phyloP scores from a whole-genome alignment of 2,113 vertebrate species.

The Mastomys natalensis region DNA sequence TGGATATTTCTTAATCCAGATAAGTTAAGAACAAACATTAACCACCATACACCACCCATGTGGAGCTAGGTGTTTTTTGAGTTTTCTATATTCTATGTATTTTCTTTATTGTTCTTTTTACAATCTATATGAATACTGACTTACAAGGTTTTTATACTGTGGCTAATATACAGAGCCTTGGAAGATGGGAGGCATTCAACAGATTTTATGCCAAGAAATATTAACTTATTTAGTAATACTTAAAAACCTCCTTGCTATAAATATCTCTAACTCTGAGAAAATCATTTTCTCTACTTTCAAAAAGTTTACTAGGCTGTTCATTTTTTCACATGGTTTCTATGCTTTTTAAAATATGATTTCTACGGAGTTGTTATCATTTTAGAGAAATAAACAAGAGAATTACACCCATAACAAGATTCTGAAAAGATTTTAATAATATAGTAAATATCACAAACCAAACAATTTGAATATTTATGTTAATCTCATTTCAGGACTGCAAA shows the following conservation, averaged over 20 bases:
- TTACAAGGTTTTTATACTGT: not conserved
- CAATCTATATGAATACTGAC: conserved; percentile 4
- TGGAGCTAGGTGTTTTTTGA: conserved; percentile 32
- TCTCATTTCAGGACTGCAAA: conserved; percentile 53
- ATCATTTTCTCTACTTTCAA: not conserved
- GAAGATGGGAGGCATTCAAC: not conserved
- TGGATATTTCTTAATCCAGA: not conserved
- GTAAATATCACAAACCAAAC: conserved; percentile 57
- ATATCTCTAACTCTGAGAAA: conserved; percentile 38
- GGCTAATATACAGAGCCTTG: not conserved
- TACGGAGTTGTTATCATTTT: conserved; percentile 31
- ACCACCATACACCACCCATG: not conserved
- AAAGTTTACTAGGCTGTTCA: conserved; percentile 40
- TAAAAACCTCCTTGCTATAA: conserved; percentile 20
- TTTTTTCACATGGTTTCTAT: conserved; percentile 25
- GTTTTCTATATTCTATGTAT: not conserved
- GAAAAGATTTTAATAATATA: conserved; percentile 6
- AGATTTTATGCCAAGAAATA: conserved; percentile 37
- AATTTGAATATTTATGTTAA: conserved; percentile 20
- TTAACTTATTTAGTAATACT: conserved; percentile 45
- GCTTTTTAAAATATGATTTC: not conserved
- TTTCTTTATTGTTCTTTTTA: conserved; percentile 36
- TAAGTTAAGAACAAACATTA: not conserved
- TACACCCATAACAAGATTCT: conserved; percentile 40
- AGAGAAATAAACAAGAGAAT: conserved; percentile 44